Conservation (phyloP, 2,888 invertebrate genomes). For the Drosophila subquinaria region DNA sequence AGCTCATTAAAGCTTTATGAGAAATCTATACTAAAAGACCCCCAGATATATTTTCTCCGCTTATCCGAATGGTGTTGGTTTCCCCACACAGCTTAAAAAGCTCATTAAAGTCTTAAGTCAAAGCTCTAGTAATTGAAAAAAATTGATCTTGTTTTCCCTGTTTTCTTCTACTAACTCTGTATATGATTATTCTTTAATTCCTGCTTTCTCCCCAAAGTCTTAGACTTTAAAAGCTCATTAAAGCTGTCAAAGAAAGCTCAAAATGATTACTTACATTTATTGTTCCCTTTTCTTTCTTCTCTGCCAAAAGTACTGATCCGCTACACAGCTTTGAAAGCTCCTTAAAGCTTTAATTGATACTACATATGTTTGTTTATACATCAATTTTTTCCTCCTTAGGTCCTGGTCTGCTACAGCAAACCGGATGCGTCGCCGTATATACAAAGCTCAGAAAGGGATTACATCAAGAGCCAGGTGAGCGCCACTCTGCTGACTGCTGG, state of each 20-base stretch:
- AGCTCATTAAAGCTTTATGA: neutral
- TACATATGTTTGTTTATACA: too few relatives aligned
- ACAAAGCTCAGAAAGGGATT: slow-evolving; percentile 49
- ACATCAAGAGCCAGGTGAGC: slow-evolving; percentile 81
- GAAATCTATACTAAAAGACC: neutral
- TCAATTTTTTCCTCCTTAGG: slow-evolving; percentile 21
- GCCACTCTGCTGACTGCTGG: slow-evolving; percentile 66
- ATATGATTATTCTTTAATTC: neutral
- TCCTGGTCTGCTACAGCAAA: slow-evolving; percentile 76
- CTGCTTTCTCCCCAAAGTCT: neutral
- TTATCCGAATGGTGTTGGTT: too few relatives aligned
- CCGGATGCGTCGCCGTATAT: slow-evolving; percentile 78
- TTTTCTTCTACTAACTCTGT: too few relatives aligned
- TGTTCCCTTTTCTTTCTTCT: neutral
- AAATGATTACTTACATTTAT: too few relatives aligned
- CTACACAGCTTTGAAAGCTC: neutral
- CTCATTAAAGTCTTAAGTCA: neutral
- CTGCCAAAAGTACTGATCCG: neutral
- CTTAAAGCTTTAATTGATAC: neutral
- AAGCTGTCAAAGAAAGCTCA: neutral
- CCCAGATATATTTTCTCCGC: too few relatives aligned
- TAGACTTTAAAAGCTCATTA: neutral
- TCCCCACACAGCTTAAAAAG: neutral
- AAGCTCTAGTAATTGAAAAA: too few relatives aligned
- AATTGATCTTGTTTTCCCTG: too few relatives aligned